Conservation (phyloP, 1,140 invertebrate genomes). For the Pteromalus puparum region DNA sequence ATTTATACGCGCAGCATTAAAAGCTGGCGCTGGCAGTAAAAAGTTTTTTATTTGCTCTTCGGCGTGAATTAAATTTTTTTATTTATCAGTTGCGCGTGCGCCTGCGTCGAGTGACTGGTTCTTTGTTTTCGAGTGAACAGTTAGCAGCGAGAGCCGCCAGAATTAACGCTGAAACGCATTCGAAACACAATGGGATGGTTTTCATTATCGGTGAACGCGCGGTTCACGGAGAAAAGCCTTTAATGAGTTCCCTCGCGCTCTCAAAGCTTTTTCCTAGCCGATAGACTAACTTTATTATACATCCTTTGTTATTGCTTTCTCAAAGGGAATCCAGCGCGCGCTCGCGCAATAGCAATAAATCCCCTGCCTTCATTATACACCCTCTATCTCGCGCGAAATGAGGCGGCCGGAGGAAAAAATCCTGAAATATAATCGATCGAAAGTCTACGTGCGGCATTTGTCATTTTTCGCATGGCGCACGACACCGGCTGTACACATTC, state of each 20-base stretch:
- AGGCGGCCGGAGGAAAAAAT: neutral
- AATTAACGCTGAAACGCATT: slow-evolving; percentile 12
- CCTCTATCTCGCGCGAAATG: too few relatives aligned
- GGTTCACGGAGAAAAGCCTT: slow-evolving; percentile 26
- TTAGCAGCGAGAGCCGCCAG: neutral
- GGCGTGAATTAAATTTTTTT: neutral
- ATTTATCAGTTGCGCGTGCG: neutral
- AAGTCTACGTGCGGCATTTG: neutral
- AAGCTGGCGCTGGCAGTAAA: too few relatives aligned
- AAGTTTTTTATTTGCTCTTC: neutral
- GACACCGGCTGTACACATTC: neutral
- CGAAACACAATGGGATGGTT: slow-evolving; percentile 10
- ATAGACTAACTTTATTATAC: slow-evolving; percentile 19
- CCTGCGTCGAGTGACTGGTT: too few relatives aligned
- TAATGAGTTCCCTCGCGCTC: slow-evolving; percentile 28
- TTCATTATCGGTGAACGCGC: slow-evolving; percentile 7
- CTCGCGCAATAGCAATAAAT: neutral
- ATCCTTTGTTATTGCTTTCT: slow-evolving; percentile 20
- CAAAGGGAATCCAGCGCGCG: neutral
- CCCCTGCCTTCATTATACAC: neutral
- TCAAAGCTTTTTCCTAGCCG: slow-evolving; percentile 26
- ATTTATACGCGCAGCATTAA: too few relatives aligned
- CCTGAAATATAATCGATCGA: neutral
- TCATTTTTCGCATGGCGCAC: slow-evolving; percentile 8
- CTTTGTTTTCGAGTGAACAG: neutral